phyloP scores from a whole-genome alignment of 2,113 vertebrate genomes.

The Takifugu bimaculatus region DNA sequence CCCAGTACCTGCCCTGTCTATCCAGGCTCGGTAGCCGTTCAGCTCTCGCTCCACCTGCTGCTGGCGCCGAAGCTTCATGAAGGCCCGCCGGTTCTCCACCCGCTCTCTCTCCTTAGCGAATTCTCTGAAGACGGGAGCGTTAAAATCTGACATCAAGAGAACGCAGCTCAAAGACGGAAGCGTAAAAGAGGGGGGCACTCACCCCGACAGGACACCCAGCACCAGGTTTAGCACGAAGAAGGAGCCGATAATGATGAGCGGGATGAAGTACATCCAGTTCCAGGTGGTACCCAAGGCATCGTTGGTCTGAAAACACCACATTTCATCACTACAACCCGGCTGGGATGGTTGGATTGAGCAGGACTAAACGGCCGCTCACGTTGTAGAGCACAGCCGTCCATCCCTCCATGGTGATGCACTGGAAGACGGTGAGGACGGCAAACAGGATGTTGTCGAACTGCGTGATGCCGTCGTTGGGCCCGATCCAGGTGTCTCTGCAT shows the following conservation, averaged over 20 bases:
- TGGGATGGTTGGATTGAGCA: background rate
- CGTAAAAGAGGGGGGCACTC: slow-evolving; percentile 38
- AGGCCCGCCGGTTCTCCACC: slow-evolving; percentile 96
- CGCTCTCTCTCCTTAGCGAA: slow-evolving; percentile 98
- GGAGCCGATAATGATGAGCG: slow-evolving; percentile 94
- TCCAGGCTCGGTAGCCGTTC: slow-evolving; percentile 96
- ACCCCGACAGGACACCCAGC: slow-evolving; percentile 95
- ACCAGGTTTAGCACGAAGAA: slow-evolving; percentile 98
- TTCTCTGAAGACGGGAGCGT: slow-evolving; percentile 75
- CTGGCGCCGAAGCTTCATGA: slow-evolving; percentile 96
- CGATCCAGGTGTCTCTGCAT: slow-evolving; percentile 91
- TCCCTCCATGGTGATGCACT: slow-evolving; percentile 99
- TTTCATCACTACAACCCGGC: background rate
- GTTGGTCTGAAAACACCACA: slow-evolving; percentile 80
- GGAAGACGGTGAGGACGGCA: slow-evolving; percentile 97
- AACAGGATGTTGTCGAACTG: slow-evolving; percentile 99
- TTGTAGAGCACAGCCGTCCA: slow-evolving; percentile 97
- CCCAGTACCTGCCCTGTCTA: slow-evolving; percentile 90
- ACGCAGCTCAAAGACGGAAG: background rate
- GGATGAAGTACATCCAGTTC: slow-evolving; percentile 99
- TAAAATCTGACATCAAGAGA: background rate
- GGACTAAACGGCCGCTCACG: slow-evolving; percentile 52
- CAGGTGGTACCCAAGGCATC: slow-evolving; percentile 91
- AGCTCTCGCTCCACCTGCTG: slow-evolving; percentile 96
- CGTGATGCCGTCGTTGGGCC: slow-evolving; percentile 96